A percentile compares a stretch with the other conserved stretches of the same genome.
Evolutionary conservation across 2,113 vertebrate species (phyloP).

Genomic region (Chascanopsetta lugubris): DNA sequence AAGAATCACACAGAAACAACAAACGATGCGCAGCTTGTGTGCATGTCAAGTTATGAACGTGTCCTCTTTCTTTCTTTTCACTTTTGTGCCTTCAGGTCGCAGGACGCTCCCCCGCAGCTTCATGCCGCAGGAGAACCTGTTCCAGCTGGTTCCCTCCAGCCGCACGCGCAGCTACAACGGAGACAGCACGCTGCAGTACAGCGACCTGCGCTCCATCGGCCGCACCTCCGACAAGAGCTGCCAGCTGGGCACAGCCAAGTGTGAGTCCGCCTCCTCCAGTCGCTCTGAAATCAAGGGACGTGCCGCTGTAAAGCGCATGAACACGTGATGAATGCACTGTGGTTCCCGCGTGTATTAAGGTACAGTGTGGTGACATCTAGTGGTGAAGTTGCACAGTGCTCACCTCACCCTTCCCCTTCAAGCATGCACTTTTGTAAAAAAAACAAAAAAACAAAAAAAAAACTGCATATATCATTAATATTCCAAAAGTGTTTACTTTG

Average conservation of each 20-base stretch:
- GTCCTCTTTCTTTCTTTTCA: neutral
- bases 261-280: conserved; percentile 50
- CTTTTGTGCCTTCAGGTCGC: conserved; percentile 78
- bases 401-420: too few relatives aligned
- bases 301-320: too few relatives aligned
- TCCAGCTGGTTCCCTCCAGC: conserved; percentile 88
- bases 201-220: conserved; percentile 80
- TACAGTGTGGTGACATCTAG: too few relatives aligned
- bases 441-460: too few relatives aligned
- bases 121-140: conserved; percentile 88
- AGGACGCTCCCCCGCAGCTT: conserved; percentile 92
- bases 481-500: too few relatives aligned
- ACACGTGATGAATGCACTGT: too few relatives aligned
- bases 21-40: conserved; percentile 16
- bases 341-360: too few relatives aligned
- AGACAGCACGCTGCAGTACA: conserved; percentile 84
- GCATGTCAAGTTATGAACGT: conserved; percentile 9
- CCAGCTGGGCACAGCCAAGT: conserved; percentile 74
- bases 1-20: conserved; percentile 1
- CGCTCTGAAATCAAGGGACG: neutral
- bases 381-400: too few relatives aligned
- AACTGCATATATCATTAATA: too few relatives aligned
- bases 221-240: conserved; percentile 78
- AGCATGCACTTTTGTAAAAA: too few relatives aligned
- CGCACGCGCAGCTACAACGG: conserved; percentile 88